A percentile compares a stretch with the other conserved stretches of the same genome.
These are phyloP conservation scores for Myocastor coypus DNA, from an alignment of 2,113 vertebrate species.

Conservation along the genomic window DNA sequence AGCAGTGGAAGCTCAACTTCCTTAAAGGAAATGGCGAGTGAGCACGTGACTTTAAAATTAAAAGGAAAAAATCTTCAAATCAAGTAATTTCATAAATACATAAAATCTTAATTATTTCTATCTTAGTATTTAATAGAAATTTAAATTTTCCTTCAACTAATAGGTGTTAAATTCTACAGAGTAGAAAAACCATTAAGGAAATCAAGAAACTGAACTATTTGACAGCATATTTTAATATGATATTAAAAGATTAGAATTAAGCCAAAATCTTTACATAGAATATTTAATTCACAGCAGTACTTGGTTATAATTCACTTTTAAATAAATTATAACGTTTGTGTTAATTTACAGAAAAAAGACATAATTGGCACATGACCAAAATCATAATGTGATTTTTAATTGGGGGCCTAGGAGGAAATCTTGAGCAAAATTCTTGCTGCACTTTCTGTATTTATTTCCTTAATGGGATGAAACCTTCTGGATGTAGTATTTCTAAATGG, in stretches of 20 bases:
- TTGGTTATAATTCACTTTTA: conserved; percentile 50
- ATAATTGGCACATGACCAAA: background rate
- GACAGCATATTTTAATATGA: conserved; percentile 65
- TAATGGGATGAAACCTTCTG: background rate
- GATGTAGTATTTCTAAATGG: background rate
- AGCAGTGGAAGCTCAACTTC: background rate
- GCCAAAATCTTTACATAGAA: conserved; percentile 41
- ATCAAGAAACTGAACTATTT: conserved; percentile 56
- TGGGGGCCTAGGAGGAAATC: background rate
- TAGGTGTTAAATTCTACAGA: background rate
- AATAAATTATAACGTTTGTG: background rate
- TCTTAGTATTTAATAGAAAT: background rate
- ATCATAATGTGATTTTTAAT: conserved; percentile 45
- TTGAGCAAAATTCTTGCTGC: background rate
- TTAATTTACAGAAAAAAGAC: conserved; percentile 18
- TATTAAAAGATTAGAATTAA: conserved; percentile 22
- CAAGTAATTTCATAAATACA: conserved; percentile 18
- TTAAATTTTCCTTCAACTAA: conserved; percentile 45
- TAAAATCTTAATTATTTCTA: background rate
- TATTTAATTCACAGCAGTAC: background rate
- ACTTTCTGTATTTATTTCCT: background rate
- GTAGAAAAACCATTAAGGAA: conserved; percentile 52
- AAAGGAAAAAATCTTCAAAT: conserved; percentile 5
- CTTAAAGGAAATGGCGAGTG: conserved; percentile 11
- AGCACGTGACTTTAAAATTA: background rate